Evolutionary conservation across 2,797 vertebrate genomes (phyloP), one percentile per base, ranked within the genome.

Genomic region (Sciurus carolinensis): DNA sequence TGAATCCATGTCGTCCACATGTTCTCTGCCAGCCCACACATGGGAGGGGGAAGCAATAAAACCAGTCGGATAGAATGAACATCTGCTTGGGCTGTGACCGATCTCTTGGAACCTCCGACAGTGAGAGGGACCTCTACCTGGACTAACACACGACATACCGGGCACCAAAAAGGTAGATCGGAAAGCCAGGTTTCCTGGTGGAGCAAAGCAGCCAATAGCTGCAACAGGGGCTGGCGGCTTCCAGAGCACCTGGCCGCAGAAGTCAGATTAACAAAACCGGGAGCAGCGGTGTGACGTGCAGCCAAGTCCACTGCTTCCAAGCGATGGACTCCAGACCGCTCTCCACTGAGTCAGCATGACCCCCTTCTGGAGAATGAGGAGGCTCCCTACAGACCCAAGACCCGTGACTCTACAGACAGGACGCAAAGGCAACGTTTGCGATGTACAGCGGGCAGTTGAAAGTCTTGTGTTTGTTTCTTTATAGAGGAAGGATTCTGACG

Each of bases 61-160:
- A n/a, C 76, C 7, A 1, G 14, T 36, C 15, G 20, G 47, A 24
- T 1, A 81, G 39, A 52, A 47, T 2, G 5, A 66, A n/a, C 20
- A 26, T 39, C 54, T 52, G 62, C 28, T 85, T 15, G 7, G 7
- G 42, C 36, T 11, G 24, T 7, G 26, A 12, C 39, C 64, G 10
- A 20, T 15, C 39, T 1, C 18, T 0, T 0, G 13, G 33, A n/a
- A 54, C 77, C 77, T 44, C 42, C 17, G 11, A 4, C 5, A 3
- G 9, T 24, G 12, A 22, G 44, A 11, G 2, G 42, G 8, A 4
- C 20, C 33, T n/a, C 73, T 1, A 3, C n/a, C 50, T n/a, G 22
- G 18, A 47, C 47, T 11, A 3, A 20, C 20, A 7, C 24, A 7
- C 1, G 2, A 14, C 2, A 1, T 3, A 2, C 1, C 1, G 42